Evolutionary conservation across 1,140 invertebrate genomes (phyloP).

Genomic region (Eupeodes corollae): DNA sequence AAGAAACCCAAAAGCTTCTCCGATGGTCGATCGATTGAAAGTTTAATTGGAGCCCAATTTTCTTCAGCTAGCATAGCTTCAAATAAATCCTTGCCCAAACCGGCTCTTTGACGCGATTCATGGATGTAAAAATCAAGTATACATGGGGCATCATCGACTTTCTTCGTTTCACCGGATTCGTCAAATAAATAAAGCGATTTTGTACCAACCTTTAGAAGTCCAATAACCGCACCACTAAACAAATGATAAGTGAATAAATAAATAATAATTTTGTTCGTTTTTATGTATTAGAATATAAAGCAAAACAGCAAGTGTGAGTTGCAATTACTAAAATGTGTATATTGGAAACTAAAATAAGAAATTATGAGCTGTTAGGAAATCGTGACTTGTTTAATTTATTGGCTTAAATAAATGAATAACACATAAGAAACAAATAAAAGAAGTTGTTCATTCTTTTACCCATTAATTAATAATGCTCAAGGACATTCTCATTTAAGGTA

Average conservation of each 20-base stretch:
- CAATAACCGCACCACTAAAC: conserved; percentile 55
- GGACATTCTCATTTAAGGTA: too few species aligned
- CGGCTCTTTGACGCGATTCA: conserved; percentile 63
- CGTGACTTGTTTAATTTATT: too few species aligned
- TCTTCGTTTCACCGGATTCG: conserved; percentile 51
- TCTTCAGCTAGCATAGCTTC: conserved; percentile 69
- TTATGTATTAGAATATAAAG: not conserved
- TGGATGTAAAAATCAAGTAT: conserved; percentile 82
- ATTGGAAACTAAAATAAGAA: too few species aligned
- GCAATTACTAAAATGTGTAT: too few species aligned
- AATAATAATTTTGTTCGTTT: conserved; percentile 1
- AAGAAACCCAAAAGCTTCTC: conserved; percentile 77
- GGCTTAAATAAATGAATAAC: too few species aligned
- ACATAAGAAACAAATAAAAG: too few species aligned
- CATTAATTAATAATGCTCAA: too few species aligned
- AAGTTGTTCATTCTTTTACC: too few species aligned
- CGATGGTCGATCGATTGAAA: conserved; percentile 84
- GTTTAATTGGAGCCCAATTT: conserved; percentile 52
- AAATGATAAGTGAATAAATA: conserved; percentile 27
- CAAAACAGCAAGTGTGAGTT: not conserved
- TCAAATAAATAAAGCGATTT: conserved; percentile 80
- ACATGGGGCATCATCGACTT: conserved; percentile 59
- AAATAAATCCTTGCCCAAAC: conserved; percentile 64
- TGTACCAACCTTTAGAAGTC: conserved; percentile 70
- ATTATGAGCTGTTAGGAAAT: too few species aligned